These are phyloP conservation scores for Psilopogon haemacephalus DNA, from an alignment of 2,113 vertebrate species.

Conservation along the genomic window DNA sequence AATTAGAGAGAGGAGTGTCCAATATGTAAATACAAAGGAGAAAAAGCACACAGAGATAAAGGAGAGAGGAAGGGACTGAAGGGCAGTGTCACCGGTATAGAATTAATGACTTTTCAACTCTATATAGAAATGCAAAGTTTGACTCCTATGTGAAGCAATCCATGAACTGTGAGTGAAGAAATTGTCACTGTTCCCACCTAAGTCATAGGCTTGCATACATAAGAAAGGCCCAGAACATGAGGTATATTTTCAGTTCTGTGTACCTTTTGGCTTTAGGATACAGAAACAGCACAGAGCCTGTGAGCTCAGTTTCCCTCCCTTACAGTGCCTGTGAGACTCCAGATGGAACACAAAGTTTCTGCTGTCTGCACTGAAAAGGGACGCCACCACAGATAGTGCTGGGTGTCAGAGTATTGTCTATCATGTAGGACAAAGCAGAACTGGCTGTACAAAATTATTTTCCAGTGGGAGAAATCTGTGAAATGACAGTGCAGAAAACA, in stretches of 20 bases:
- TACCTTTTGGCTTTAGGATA: neutral
- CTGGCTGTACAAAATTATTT: neutral
- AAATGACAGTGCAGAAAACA: neutral
- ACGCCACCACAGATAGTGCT: neutral
- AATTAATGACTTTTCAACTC: neutral
- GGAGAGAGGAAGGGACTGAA: neutral
- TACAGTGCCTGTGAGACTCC: neutral
- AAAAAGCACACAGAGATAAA: neutral
- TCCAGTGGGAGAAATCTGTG: neutral
- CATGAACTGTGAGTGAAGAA: neutral
- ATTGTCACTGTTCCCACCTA: accelerated
- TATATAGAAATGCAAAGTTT: neutral
- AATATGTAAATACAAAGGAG: neutral
- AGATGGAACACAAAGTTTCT: accelerated
- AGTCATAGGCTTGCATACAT: neutral
- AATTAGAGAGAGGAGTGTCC: neutral
- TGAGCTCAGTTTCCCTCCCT: neutral
- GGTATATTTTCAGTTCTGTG: neutral
- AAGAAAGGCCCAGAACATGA: neutral
- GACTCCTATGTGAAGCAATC: neutral
- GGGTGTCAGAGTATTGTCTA: neutral
- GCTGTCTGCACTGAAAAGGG: accelerated
- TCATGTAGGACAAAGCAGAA: neutral
- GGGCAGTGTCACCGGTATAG: neutral
- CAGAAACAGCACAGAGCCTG: neutral